These are phyloP conservation scores for Epizoanthus stellaris DNA, from an alignment of 92 coral and sea anemone species.

Conservation along the genomic window DNA sequence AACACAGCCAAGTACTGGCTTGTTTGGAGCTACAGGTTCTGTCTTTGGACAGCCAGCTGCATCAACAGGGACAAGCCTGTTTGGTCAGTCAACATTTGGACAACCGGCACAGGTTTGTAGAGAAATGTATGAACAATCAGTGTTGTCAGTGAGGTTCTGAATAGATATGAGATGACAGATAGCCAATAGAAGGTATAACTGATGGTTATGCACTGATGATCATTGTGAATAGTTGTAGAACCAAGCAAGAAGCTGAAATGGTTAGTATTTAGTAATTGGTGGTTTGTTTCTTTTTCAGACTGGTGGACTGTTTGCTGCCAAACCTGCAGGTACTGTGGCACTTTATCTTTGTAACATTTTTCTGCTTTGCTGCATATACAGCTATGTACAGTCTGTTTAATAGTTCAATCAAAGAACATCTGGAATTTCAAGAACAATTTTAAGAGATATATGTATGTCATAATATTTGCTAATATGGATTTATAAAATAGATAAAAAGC, in stretches of 20 bases:
- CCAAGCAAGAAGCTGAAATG: no score
- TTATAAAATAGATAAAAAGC: no score
- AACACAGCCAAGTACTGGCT: conserved; percentile 26
- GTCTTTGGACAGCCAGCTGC: conserved; percentile 87
- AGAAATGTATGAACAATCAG: background rate
- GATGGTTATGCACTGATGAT: conserved; percentile 25
- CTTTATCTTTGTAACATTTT: background rate
- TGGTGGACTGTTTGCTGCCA: conserved; percentile 70
- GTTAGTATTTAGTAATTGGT: background rate
- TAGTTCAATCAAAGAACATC: background rate
- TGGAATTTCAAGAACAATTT: no score
- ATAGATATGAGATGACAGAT: background rate
- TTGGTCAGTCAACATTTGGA: conserved; percentile 90
- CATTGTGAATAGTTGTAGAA: no score
- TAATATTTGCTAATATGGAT: no score
- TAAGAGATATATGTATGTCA: no score
- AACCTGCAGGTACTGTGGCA: conserved; percentile 60
- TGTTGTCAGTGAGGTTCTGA: background rate
- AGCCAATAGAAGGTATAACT: background rate
- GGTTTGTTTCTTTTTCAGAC: conserved; percentile 34
- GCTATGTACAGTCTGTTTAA: background rate
- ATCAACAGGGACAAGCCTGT: conserved; percentile 70
- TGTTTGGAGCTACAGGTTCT: conserved; percentile 49
- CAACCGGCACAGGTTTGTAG: conserved; percentile 75
- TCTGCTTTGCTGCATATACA: background rate